Evolutionary conservation across 2,797 vertebrate genomes (phyloP).

Genomic region (Ctenopoma kingsleyae): DNA sequence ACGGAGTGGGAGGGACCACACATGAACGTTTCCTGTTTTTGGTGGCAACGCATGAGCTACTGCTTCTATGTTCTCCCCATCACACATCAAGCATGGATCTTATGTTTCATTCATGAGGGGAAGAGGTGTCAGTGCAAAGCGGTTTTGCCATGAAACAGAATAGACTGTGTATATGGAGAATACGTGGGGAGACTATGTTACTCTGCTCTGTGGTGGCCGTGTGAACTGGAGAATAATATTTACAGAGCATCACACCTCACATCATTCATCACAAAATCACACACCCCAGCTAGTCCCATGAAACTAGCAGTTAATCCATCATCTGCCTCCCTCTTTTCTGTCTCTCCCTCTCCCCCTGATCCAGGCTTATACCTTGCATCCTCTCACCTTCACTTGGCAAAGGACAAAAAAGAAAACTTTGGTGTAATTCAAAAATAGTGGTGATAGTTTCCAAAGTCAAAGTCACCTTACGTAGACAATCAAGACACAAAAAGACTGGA

Average conservation of each 20-base stretch:
- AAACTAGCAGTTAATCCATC: conserved; percentile 84
- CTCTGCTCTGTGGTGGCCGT: conserved; percentile 46
- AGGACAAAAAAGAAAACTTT: conserved; percentile 78
- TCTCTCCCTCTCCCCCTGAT: conserved; percentile 64
- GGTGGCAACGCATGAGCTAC: conserved; percentile 6
- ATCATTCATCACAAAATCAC: conserved; percentile 82
- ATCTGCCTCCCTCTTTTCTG: conserved; percentile 77
- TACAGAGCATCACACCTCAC: conserved; percentile 74
- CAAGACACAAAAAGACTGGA: conserved; percentile 58
- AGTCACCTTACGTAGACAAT: conserved; percentile 69
- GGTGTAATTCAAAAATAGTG: conserved; percentile 71
- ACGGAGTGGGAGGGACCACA: conserved; percentile 47
- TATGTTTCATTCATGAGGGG: conserved; percentile 64
- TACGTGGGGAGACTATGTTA: conserved; percentile 22
- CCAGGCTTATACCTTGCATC: conserved; percentile 77
- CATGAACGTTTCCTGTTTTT: conserved; percentile 25
- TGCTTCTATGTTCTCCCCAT: conserved; percentile 12
- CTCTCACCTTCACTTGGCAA: conserved; percentile 78
- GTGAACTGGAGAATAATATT: conserved; percentile 78
- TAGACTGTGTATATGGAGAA: conserved; percentile 15
- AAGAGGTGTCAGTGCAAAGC: conserved; percentile 34
- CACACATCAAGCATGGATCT: conserved; percentile 36
- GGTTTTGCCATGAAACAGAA: conserved; percentile 49
- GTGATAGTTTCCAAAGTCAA: conserved; percentile 77
- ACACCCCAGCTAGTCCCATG: conserved; percentile 78